Percentiles rank a stretch among this genome's conserved stretches.
These are phyloP conservation scores for Drosophila sulfurigaster DNA, from an alignment of 1,140 invertebrate species.

Conservation along the genomic window DNA sequence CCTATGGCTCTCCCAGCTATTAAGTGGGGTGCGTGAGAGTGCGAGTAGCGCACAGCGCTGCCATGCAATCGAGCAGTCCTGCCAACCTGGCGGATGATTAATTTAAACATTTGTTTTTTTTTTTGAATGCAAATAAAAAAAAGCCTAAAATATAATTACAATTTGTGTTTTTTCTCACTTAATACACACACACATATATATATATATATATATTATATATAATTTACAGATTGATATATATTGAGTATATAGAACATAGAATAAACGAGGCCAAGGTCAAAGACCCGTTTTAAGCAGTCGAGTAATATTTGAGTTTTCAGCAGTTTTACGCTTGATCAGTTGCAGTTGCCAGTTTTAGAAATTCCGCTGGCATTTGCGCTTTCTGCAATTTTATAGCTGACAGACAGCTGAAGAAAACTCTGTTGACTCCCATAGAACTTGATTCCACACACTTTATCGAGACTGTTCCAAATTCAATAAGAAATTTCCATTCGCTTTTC, in stretches of 20 bases:
- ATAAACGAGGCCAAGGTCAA: slow-evolving; percentile 43
- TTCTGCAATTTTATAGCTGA: background rate
- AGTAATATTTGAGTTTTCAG: slow-evolving; percentile 17
- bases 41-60: too few species aligned
- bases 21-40: slow-evolving; percentile 15
- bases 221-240: background rate
- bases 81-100: slow-evolving; percentile 38
- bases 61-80: slow-evolving; percentile 23
- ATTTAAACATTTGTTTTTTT: slow-evolving; percentile 67
- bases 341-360: slow-evolving; percentile 17
- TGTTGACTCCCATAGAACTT: background rate
- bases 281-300: slow-evolving; percentile 9
- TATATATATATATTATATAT: too few species aligned
- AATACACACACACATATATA: background rate
- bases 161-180: background rate
- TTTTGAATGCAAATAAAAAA: slow-evolving; percentile 67
- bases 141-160: slow-evolving; percentile 38
- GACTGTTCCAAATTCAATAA: background rate
- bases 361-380: slow-evolving; percentile 26
- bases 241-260: slow-evolving; percentile 27
- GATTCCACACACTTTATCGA: background rate
- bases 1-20: slow-evolving; percentile 67
- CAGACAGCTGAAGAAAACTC: background rate
- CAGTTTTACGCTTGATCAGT: slow-evolving; percentile 10
- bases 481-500: too few species aligned